A percentile compares a stretch with the other conserved stretches of the same genome.
These are phyloP conservation scores for Pseudachorutes palmiensis DNA, from an alignment of 1,140 invertebrate genomes.

Conservation along the genomic window DNA sequence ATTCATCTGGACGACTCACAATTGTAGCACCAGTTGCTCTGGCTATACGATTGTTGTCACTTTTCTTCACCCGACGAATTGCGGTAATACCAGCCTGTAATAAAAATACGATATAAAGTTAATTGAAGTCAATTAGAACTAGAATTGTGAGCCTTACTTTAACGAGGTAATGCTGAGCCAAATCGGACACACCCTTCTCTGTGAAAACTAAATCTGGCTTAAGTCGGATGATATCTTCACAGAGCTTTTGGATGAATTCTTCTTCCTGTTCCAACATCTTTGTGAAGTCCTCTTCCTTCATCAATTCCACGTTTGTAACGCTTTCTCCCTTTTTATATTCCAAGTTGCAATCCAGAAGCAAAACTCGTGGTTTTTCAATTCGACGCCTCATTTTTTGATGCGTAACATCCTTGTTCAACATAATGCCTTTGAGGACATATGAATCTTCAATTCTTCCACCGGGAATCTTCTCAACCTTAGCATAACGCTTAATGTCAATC, in stretches of 20 bases:
- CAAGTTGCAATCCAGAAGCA: conserved; percentile 88
- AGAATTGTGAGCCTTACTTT: conserved; percentile 46
- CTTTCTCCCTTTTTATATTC: conserved; percentile 99
- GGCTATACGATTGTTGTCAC: conserved; percentile 94
- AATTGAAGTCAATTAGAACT: background rate
- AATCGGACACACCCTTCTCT: conserved; percentile 93
- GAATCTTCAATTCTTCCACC: conserved; percentile 94
- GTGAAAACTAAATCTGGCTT: conserved; percentile 97
- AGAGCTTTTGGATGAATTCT: conserved; percentile 85
- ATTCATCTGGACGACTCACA: conserved; percentile 91
- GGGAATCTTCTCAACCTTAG: conserved; percentile 96
- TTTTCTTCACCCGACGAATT: conserved; percentile 83
- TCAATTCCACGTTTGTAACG: conserved; percentile 91
- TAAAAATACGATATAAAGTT: conserved; percentile 8
- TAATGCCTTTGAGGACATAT: conserved; percentile 85
- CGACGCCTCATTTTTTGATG: conserved; percentile 93
- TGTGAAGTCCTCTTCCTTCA: conserved; percentile 91
- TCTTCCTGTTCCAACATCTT: conserved; percentile 89
- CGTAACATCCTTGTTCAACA: conserved; percentile 98
- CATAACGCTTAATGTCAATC: conserved; percentile 97
- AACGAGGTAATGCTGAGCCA: conserved; percentile 76
- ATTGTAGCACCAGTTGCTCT: conserved; percentile 94
- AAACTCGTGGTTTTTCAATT: conserved; percentile 92
- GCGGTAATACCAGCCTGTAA: conserved; percentile 82
- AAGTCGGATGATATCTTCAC: conserved; percentile 84